Percentiles rank a stretch among this genome's conserved stretches.
Evolutionary conservation across 2,797 vertebrate species (phyloP).

Genomic region (Staurois parvus): DNA sequence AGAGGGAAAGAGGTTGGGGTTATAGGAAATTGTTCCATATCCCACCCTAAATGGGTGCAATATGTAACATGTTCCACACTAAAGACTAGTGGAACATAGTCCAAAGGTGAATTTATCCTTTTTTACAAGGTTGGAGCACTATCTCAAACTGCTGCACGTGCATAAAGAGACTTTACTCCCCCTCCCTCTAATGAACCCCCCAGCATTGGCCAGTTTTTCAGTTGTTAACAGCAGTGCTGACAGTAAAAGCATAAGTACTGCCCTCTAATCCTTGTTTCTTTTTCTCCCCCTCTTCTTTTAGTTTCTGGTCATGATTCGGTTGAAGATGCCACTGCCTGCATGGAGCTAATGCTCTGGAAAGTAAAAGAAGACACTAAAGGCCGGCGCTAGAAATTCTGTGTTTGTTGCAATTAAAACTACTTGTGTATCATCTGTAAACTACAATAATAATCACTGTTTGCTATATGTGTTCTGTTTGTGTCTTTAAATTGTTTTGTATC

Average conservation of each 20-base stretch:
- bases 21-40: too few relatives aligned
- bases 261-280: neutral
- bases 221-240: neutral
- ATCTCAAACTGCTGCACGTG: neutral
- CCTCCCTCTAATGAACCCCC: too few relatives aligned
- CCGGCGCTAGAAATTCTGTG: slow-evolving; percentile 69
- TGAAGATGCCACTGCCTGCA: slow-evolving; percentile 78
- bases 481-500: neutral
- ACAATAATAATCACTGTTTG: neutral
- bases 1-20: too few relatives aligned
- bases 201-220: too few relatives aligned
- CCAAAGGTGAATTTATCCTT: too few relatives aligned
- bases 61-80: too few relatives aligned
- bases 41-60: too few relatives aligned
- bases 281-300: slow-evolving; percentile 25
- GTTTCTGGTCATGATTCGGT: slow-evolving; percentile 79
- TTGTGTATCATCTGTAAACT: neutral
- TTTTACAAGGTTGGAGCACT: too few relatives aligned
- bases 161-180: too few relatives aligned
- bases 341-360: slow-evolving; percentile 85
- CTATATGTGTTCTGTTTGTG: neutral
- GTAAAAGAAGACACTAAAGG: slow-evolving; percentile 81
- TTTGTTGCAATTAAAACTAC: neutral
- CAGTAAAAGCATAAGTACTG: too few relatives aligned
- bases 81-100: too few relatives aligned